Evolutionary conservation across 2,797 vertebrate species (phyloP).

Genomic region (Sebastes oblongus): DNA sequence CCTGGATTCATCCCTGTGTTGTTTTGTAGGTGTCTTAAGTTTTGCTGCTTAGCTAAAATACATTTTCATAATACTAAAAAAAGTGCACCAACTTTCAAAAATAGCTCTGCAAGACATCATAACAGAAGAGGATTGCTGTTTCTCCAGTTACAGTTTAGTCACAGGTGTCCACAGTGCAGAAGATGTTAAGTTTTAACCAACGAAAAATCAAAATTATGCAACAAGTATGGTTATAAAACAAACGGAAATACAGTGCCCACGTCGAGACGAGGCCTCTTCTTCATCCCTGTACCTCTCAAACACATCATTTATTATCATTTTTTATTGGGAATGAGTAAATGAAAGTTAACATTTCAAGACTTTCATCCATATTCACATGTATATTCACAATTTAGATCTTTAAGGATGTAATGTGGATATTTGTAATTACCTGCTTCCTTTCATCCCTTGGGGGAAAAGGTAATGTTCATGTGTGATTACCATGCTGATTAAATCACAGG

Average conservation of each 20-base stretch:
- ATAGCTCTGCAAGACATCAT: not conserved
- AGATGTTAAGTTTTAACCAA: not conserved
- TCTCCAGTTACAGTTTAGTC: not conserved
- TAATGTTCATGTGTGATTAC: not conserved
- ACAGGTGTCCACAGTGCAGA: not conserved
- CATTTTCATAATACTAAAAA: not conserved
- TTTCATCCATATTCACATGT: not conserved
- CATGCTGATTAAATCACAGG: constrained; percentile 4
- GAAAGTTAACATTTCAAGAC: too few relatives aligned
- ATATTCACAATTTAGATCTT: not conserved
- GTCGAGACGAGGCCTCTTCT: too few relatives aligned
- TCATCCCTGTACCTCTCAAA: too few relatives aligned
- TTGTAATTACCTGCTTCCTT: not conserved
- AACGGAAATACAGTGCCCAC: too few relatives aligned
- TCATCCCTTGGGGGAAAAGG: not conserved
- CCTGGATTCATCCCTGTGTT: not conserved
- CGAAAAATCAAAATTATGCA: not conserved
- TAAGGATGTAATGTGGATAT: not conserved
- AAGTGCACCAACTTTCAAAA: not conserved
- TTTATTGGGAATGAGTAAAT: too few relatives aligned
- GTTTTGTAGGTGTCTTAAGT: not conserved
- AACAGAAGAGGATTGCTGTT: not conserved
- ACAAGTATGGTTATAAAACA: not conserved
- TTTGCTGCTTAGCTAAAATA: not conserved
- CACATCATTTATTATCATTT: too few relatives aligned